Evolutionary conservation across 2,113 vertebrate species (phyloP), one percentile per base, ranked within the genome.

Genomic region (Menura novaehollandiae): DNA sequence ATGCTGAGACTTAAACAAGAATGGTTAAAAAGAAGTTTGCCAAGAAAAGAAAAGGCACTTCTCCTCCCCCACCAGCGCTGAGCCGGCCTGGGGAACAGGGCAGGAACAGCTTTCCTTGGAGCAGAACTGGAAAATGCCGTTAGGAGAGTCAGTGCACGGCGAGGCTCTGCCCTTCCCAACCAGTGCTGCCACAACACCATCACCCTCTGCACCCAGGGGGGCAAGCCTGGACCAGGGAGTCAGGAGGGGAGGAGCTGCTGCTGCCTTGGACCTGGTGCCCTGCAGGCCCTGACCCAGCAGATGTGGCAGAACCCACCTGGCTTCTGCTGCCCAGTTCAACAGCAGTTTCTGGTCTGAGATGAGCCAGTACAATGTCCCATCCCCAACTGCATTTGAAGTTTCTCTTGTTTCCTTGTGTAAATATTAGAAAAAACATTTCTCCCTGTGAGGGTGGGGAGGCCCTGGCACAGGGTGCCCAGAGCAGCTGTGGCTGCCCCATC

Each of bases 11-110:
- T 91, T 83, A 59, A 86, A 58, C 85, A 58, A 80, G 95, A 91
- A 88, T 21, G 56, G 78, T 79, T 87, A 90, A 85, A 91, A 79
- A 64, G 91, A 92, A 92, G 76, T 96, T 93, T 74, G 92, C 88
- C 92, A 91, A 80, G 94, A 91, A 91, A 89, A 95, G 92, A 39
- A 74, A 53, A 90, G 59, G 60, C 18, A 16, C 66, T 59, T 27
- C 51, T 92, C 86, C 89, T 91, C 92, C 85, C 73, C 91, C 23
- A 14, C 3, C 84, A 63, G 91, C 4, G 0, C 89, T 33, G 62
- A 91, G 67, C 60, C 3, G 7, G 27, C 60, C 85, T 39, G n/a
- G 41, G 26, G 83, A 88, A 41, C 2, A 21, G 86, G 72, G 22
- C 82, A 89, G 67, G 28, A 56, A 7, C 16, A 62, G 49, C n/a